Evolutionary conservation across 2,113 vertebrate genomes (phyloP), one percentile per base, ranked within the genome.

Genomic region (Scomber japonicus): DNA sequence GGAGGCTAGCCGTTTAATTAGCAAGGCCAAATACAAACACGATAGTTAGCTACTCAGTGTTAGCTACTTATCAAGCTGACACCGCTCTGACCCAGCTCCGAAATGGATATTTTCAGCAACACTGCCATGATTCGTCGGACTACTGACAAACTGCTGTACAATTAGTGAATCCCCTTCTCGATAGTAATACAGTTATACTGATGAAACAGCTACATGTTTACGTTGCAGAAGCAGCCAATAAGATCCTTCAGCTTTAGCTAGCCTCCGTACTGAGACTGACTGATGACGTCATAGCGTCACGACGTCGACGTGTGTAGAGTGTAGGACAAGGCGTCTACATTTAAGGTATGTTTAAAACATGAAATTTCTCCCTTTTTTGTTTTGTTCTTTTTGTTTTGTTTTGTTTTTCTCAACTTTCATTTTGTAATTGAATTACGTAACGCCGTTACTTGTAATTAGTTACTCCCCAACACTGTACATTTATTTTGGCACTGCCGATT

Each of bases 161-260:
- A 19, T 17, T 6, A 31, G 0, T 12, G 64, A 53, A 44, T 11
- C 12, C 21, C 30, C 24, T 27, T 14, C 49, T 24, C 8, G 5
- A 12, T 0, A 60, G 31, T 13, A 60, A n/a, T 11, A 12, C 13
- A 11, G 12, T 50, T 11, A 51, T 4, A 69, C 8, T 9, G 3
- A n/a, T 9, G 69, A 24, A 49, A 11, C 11, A 21, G 54, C 82
- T 86, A 81, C 89, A 90, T 91, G 84, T 91, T 92, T 89, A 88
- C 91, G 82, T 1, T 53, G 35, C 80, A 61, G 46, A 65, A 35
- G 74, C 35, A 66, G 67, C 76, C 81, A 75, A 78, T 60, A 5
- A 56, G 62, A 73, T 10, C 19, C 50, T 45, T 35, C 19, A 44
- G 69, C 50, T 50, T 54, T 73, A 60, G 69, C 64, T 79, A 80